These are phyloP conservation scores for Misgurnus mizolepis DNA, from an alignment of 2,113 vertebrate species.

Conservation along the genomic window DNA sequence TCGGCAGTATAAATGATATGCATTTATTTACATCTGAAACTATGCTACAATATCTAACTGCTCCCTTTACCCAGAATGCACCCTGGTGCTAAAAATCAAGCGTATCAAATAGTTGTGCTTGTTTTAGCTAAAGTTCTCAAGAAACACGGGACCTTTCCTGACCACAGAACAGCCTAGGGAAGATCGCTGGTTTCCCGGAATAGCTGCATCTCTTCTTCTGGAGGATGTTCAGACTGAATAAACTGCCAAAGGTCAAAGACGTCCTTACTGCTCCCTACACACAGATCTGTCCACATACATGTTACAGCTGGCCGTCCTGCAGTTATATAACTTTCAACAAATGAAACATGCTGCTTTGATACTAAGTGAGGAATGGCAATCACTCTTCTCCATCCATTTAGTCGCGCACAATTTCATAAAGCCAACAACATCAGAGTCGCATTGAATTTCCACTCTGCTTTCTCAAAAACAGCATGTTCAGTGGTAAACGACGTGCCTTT, in stretches of 20 bases:
- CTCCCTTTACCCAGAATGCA: no score
- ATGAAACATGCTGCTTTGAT: background rate
- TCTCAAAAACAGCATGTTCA: background rate
- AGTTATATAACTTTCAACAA: slow-evolving; percentile 27
- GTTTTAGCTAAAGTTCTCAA: background rate
- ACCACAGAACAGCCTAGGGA: background rate
- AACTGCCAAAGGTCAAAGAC: slow-evolving; percentile 24
- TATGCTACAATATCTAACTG: no score
- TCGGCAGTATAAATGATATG: no score
- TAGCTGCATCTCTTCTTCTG: slow-evolving; percentile 11
- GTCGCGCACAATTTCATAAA: slow-evolving; percentile 10
- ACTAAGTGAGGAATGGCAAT: background rate
- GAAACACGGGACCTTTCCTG: background rate
- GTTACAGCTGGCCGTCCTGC: slow-evolving; percentile 7
- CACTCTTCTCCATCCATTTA: background rate
- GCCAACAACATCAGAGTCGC: background rate
- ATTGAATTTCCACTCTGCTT: background rate
- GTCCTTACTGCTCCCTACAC: background rate
- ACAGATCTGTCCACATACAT: background rate
- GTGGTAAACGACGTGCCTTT: background rate
- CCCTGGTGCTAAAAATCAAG: no score
- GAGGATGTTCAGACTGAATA: slow-evolving; percentile 3
- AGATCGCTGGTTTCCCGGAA: slow-evolving; percentile 23
- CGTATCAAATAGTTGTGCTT: background rate
- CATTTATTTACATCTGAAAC: no score